Percentiles rank a stretch among this genome's conserved stretches.
phyloP scores from a whole-genome alignment of 1,140 invertebrate species.

The Lethocerus indicus region DNA sequence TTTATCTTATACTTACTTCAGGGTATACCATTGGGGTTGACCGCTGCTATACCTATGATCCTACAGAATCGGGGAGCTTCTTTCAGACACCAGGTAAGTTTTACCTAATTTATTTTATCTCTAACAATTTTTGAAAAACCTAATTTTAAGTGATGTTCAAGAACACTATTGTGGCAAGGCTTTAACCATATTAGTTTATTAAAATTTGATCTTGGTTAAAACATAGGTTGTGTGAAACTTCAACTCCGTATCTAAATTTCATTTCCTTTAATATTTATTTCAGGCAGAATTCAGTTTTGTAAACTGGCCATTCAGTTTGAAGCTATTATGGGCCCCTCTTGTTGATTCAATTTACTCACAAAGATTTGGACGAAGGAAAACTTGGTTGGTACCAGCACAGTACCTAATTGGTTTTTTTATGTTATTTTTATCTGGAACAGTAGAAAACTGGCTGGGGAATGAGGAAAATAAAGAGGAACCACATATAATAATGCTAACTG shows the following conservation, averaged over 20 bases:
- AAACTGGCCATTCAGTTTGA: slow-evolving; percentile 95
- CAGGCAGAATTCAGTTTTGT: slow-evolving; percentile 98
- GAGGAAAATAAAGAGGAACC: slow-evolving; percentile 32
- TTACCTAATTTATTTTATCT: not conserved
- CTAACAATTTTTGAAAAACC: not conserved
- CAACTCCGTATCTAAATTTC: slow-evolving; percentile 7
- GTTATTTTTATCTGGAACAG: slow-evolving; percentile 57
- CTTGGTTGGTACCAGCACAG: slow-evolving; percentile 92
- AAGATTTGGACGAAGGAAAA: slow-evolving; percentile 82
- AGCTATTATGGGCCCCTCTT: slow-evolving; percentile 94
- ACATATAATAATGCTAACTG: slow-evolving; percentile 63
- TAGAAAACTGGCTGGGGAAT: slow-evolving; percentile 50
- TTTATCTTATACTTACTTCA: slow-evolving; percentile 88
- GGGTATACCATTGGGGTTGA: slow-evolving; percentile 89
- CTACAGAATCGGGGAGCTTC: slow-evolving; percentile 79
- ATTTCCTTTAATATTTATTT: slow-evolving; percentile 21
- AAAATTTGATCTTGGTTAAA: too few species aligned
- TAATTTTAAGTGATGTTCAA: not conserved
- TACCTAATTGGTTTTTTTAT: slow-evolving; percentile 70
- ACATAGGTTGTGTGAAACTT: too few species aligned
- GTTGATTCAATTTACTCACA: slow-evolving; percentile 81
- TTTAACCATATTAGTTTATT: not conserved
- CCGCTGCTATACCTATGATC: slow-evolving; percentile 86
- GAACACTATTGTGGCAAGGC: not conserved
- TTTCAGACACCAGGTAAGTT: slow-evolving; percentile 58